phyloP scores from a whole-genome alignment of 2,113 vertebrate genomes.

The Macquaria ambigua region DNA sequence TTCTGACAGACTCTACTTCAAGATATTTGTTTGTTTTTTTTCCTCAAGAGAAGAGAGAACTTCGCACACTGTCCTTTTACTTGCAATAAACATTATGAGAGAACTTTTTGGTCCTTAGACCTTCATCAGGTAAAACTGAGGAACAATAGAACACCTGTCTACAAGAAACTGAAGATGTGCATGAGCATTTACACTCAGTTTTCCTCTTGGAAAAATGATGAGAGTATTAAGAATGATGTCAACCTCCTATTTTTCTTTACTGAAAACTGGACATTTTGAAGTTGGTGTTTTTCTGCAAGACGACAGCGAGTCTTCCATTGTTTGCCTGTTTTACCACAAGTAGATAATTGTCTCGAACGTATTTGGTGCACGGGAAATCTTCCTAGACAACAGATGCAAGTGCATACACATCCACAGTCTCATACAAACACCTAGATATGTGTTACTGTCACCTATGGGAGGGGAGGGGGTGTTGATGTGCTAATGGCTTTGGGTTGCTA shows the following conservation, averaged over 20 bases:
- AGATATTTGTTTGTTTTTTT: background rate
- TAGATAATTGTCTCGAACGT: constrained; percentile 4
- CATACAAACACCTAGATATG: constrained; percentile 14
- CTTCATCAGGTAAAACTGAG: no score
- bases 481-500: constrained; percentile 52
- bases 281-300: background rate
- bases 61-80: no score
- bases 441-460: constrained; percentile 49
- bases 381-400: background rate
- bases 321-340: constrained; percentile 15
- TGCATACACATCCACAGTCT: background rate
- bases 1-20: background rate
- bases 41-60: no score
- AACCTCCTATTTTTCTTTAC: no score
- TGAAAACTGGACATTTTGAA: background rate
- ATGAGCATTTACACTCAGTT: background rate
- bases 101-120: no score
- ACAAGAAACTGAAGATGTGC: no score
- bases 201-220: background rate
- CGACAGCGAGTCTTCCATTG: background rate
- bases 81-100: no score
- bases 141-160: no score
- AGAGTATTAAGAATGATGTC: background rate
- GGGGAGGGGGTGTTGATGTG: constrained; percentile 54
- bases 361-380: constrained; percentile 16